A percentile compares a stretch with the other conserved stretches of the same genome.
phyloP scores from a whole-genome alignment of 2,113 vertebrate genomes.

The Campylomormyrus numenius region DNA sequence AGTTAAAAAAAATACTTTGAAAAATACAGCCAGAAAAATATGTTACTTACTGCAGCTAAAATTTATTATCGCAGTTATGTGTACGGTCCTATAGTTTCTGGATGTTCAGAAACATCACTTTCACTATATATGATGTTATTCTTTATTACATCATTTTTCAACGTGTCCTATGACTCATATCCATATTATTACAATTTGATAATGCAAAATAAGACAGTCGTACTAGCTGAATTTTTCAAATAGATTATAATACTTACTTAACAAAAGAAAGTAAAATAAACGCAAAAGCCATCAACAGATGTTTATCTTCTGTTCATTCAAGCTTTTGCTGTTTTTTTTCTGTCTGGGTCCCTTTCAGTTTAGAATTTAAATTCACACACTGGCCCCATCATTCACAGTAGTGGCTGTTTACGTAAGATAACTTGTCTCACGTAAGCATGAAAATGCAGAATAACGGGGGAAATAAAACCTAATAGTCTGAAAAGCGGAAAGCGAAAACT shows the following conservation, averaged over 20 bases:
- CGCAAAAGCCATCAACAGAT: not conserved
- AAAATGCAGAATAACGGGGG: not conserved
- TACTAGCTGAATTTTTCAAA: not conserved
- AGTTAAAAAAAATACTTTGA: not conserved
- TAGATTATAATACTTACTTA: not conserved
- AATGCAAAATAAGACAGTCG: not conserved
- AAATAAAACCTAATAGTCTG: not conserved
- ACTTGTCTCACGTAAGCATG: not conserved
- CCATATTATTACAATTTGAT: not conserved
- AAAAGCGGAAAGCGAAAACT: not conserved
- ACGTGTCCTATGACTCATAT: not conserved
- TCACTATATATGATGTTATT: not conserved
- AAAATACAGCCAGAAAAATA: not conserved
- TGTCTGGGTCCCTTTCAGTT: not conserved
- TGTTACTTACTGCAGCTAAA: not conserved
- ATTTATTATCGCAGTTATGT: not conserved
- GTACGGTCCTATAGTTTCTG: not conserved
- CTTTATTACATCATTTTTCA: slow-evolving; percentile 1
- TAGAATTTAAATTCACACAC: not conserved
- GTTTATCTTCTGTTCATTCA: not conserved
- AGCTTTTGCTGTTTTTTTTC: not conserved
- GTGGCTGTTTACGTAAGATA: not conserved
- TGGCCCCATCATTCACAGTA: not conserved
- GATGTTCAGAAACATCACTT: not conserved
- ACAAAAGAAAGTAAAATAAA: not conserved